These are phyloP conservation scores for Podarcis muralis DNA, from an alignment of 2,113 vertebrate species.

Conservation along the genomic window DNA sequence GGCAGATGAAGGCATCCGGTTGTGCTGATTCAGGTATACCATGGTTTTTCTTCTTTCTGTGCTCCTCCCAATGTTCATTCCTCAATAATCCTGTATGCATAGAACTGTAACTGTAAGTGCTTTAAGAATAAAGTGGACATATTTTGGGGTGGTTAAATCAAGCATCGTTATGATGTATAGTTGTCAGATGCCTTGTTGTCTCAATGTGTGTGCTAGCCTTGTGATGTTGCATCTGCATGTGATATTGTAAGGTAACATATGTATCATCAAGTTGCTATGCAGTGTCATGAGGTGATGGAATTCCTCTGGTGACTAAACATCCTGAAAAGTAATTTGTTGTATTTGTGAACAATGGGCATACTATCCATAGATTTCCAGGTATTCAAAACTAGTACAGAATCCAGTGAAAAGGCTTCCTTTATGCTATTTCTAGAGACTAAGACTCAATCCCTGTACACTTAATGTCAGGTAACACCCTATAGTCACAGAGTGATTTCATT, in stretches of 20 bases:
- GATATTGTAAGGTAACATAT: not conserved
- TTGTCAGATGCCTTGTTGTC: not conserved
- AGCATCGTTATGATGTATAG: not conserved
- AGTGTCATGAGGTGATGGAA: not conserved
- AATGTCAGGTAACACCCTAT: not conserved
- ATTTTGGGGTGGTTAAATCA: not conserved
- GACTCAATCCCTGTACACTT: not conserved
- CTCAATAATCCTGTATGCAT: too few species aligned
- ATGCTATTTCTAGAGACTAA: not conserved
- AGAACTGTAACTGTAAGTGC: not conserved
- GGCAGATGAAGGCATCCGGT: too few species aligned
- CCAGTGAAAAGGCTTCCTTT: not conserved
- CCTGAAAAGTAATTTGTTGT: not conserved
- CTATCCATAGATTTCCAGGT: not conserved
- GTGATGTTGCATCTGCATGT: not conserved
- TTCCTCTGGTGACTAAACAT: conserved; percentile 5
- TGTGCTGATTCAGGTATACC: too few species aligned
- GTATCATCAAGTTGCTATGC: not conserved
- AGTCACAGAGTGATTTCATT: not conserved
- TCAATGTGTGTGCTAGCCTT: not conserved
- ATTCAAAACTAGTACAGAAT: not conserved
- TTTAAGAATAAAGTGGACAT: not conserved
- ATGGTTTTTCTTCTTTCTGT: too few species aligned
- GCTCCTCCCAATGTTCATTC: too few species aligned
- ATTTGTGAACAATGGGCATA: conserved; percentile 2